Conservation (phyloP, 2,888 invertebrate species). For the Lepidocyrtoides sp. region DNA sequence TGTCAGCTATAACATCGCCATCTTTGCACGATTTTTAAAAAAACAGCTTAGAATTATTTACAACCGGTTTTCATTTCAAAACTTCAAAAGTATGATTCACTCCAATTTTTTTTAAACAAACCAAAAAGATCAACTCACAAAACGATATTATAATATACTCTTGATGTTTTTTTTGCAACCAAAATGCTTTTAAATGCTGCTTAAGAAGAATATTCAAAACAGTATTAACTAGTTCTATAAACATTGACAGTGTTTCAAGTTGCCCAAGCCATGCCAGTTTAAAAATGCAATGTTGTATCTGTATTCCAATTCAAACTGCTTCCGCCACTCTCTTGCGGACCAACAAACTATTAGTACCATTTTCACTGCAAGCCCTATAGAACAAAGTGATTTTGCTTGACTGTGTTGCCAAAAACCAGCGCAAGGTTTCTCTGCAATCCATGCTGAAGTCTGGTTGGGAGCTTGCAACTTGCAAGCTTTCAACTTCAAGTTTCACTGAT, state of each 20-base stretch:
- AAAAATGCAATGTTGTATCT: no score
- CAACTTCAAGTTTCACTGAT: no score
- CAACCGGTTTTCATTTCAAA: not conserved
- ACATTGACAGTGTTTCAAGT: not conserved
- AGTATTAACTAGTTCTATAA: no score
- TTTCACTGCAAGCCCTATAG: not conserved
- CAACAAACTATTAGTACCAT: not conserved
- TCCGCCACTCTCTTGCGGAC: conserved; percentile 4
- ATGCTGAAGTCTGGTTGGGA: not conserved
- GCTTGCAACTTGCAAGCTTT: not conserved
- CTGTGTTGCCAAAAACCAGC: conserved; percentile 4
- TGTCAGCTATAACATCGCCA: conserved; percentile 6
- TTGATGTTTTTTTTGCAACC: no score
- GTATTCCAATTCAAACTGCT: not conserved
- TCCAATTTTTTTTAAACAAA: no score
- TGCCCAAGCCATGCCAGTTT: no score
- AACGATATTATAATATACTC: no score
- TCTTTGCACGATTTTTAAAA: not conserved
- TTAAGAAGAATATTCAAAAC: no score
- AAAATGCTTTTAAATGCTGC: no score
- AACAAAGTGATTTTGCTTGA: not conserved
- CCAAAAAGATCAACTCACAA: no score
- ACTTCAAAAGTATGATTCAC: no score
- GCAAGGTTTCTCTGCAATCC: conserved; percentile 58
- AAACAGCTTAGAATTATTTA: not conserved